Percentiles rank a stretch among this genome's conserved stretches.
Evolutionary conservation across 1,140 invertebrate species (phyloP).

Genomic region (Conus ventricosus): DNA sequence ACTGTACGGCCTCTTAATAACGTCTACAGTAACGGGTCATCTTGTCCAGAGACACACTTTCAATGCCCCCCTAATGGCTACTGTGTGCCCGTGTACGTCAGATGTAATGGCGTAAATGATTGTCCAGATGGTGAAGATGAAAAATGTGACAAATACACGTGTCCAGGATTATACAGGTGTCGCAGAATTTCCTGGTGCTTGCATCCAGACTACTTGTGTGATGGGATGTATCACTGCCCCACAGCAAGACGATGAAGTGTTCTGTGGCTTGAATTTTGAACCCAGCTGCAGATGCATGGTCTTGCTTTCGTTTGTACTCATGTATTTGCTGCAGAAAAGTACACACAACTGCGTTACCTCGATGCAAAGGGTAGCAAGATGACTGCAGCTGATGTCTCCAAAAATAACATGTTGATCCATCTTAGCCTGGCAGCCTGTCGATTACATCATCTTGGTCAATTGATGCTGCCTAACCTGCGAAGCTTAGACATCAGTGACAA

Average conservation of each 20-base stretch:
- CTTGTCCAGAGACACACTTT: constrained; percentile 16
- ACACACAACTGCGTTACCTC: not conserved
- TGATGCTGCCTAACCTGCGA: constrained; percentile 23
- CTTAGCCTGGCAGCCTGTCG: not conserved
- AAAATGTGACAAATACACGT: constrained; percentile 5
- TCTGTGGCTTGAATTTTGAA: not conserved
- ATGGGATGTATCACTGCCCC: constrained; percentile 12
- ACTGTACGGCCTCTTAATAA: not conserved
- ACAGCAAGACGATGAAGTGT: constrained; percentile 4
- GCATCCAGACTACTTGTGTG: constrained; percentile 6
- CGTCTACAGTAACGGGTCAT: not conserved
- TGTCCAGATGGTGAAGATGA: constrained; percentile 17
- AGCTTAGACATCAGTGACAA: constrained; percentile 28
- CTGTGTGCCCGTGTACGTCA: not conserved
- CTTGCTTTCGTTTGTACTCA: not conserved
- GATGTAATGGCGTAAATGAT: constrained; percentile 1
- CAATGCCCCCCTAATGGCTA: constrained; percentile 2
- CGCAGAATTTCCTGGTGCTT: not conserved
- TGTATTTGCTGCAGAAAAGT: not conserved
- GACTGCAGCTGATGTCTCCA: not conserved
- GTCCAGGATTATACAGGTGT: constrained; percentile 8
- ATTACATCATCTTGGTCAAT: not conserved
- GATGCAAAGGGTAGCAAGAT: not conserved
- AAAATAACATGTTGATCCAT: not conserved
- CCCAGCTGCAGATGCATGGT: constrained; percentile 5